phyloP scores from a whole-genome alignment of 2,797 vertebrate genomes.

The Mormyrus proboscirostris region DNA sequence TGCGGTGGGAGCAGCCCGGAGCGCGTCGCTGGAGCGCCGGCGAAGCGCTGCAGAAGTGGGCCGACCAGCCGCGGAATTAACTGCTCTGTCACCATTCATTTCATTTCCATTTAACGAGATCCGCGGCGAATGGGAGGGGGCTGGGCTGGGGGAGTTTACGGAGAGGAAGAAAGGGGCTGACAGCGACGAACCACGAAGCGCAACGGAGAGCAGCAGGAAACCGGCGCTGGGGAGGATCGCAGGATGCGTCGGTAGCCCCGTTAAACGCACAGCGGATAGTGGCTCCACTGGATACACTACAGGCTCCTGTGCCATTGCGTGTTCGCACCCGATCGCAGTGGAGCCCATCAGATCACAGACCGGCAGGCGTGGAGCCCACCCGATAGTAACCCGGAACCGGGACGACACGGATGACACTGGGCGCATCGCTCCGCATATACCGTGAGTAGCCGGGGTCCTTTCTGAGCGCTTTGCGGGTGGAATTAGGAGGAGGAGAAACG shows the following conservation, averaged over 20 bases:
- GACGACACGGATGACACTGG: constrained; percentile 13
- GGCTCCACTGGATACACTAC: constrained; percentile 25
- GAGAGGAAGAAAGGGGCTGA: neutral
- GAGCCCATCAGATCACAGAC: constrained; percentile 4
- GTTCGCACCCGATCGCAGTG: constrained; percentile 19
- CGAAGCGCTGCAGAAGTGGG: constrained; percentile 16
- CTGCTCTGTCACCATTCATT: constrained; percentile 3
- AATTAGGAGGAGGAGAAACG: neutral
- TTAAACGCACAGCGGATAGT: constrained; percentile 19
- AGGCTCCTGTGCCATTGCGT: constrained; percentile 12
- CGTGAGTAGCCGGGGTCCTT: constrained; percentile 31
- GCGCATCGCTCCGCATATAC: constrained; percentile 24
- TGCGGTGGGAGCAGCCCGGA: neutral
- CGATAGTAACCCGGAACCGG: neutral
- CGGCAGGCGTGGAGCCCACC: neutral
- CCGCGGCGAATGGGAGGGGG: constrained; percentile 5
- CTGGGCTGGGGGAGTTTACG: constrained; percentile 12
- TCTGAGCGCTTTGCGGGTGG: neutral
- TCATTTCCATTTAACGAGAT: constrained; percentile 12
- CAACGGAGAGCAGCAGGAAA: neutral
- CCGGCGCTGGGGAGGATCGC: constrained; percentile 5
- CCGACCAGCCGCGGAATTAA: constrained; percentile 11
- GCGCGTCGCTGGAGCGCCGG: constrained; percentile 15
- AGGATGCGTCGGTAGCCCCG: constrained; percentile 33
- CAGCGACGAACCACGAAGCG: neutral